Percentiles rank a stretch among this genome's conserved stretches.
Evolutionary conservation across 1,140 invertebrate genomes (phyloP).

Genomic region (Luehdorfia chinensis): DNA sequence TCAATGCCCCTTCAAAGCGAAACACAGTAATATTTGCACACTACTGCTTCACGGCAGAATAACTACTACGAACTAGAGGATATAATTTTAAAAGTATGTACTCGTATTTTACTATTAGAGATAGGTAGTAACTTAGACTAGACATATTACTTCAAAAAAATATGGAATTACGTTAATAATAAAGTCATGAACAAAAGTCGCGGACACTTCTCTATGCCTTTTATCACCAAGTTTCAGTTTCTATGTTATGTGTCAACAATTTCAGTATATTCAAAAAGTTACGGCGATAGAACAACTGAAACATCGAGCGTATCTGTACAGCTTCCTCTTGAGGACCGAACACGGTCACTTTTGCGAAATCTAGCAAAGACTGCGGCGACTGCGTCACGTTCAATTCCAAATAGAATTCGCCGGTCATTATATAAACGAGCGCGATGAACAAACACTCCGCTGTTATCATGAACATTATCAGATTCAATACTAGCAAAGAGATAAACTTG

Average conservation of each 20-base stretch:
- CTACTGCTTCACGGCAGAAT: no score
- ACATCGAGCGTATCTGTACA: slow-evolving; percentile 40
- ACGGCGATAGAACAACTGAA: slow-evolving; percentile 35
- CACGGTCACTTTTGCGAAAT: slow-evolving; percentile 31
- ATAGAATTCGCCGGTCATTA: slow-evolving; percentile 41
- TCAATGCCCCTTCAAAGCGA: no score
- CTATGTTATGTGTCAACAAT: slow-evolving; percentile 24
- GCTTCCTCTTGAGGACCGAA: slow-evolving; percentile 45
- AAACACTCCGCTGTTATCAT: slow-evolving; percentile 34
- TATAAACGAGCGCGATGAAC: slow-evolving; percentile 40
- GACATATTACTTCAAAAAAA: no score
- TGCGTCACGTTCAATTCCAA: slow-evolving; percentile 43
- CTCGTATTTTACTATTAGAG: no score
- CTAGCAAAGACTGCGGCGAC: slow-evolving; percentile 34
- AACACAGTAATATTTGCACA: no score
- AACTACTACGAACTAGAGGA: no score
- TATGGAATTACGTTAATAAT: no score
- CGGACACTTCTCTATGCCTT: no score
- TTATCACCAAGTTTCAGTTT: slow-evolving; percentile 1
- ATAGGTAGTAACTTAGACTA: no score
- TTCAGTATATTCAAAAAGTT: slow-evolving; percentile 47
- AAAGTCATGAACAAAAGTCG: no score
- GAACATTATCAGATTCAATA: slow-evolving; percentile 40
- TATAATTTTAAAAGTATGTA: no score
- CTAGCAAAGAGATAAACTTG: slow-evolving; percentile 37